These are phyloP conservation scores for Rhagonycha lutea DNA, from an alignment of 2,888 invertebrate genomes.

Conservation along the genomic window DNA sequence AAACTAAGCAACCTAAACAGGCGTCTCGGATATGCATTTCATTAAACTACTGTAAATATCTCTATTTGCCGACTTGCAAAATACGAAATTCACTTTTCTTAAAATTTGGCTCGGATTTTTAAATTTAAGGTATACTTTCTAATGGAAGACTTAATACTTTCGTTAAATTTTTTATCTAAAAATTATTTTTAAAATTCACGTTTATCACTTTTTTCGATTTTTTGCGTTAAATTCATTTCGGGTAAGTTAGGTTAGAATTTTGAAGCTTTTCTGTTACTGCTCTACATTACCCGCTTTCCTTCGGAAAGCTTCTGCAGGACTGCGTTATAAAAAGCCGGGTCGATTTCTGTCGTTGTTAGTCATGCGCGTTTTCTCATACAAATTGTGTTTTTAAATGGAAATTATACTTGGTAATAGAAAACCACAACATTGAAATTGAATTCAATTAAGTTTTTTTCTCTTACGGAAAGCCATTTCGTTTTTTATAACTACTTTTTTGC, in stretches of 20 bases:
- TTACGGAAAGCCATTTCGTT: neutral
- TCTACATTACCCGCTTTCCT: conserved; percentile 16
- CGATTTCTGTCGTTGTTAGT: conserved; percentile 21
- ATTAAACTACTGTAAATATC: conserved; percentile 2
- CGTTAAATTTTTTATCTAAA: neutral
- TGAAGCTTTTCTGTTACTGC: conserved; percentile 8
- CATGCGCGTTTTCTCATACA: conserved; percentile 22
- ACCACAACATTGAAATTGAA: neutral
- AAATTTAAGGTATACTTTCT: conserved; percentile 19
- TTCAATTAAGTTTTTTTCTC: neutral
- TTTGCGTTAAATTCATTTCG: neutral
- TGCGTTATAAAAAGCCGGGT: conserved; percentile 24
- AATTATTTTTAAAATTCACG: neutral
- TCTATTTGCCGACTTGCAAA: neutral
- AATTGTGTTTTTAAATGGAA: conserved; percentile 18
- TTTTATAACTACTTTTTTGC: neutral
- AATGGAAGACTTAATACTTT: conserved; percentile 23
- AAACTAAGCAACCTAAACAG: conserved; percentile 8
- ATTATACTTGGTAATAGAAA: conserved; percentile 14
- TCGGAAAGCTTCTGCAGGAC: conserved; percentile 23
- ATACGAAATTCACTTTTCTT: neutral
- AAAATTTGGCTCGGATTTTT: conserved; percentile 28
- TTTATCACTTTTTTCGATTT: neutral
- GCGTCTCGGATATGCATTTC: conserved; percentile 21
- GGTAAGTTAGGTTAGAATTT: conserved; percentile 23